A percentile compares a stretch with the other conserved stretches of the same genome.
phyloP scores from a whole-genome alignment of 2,888 invertebrate genomes.

The Tortricodes alternella region DNA sequence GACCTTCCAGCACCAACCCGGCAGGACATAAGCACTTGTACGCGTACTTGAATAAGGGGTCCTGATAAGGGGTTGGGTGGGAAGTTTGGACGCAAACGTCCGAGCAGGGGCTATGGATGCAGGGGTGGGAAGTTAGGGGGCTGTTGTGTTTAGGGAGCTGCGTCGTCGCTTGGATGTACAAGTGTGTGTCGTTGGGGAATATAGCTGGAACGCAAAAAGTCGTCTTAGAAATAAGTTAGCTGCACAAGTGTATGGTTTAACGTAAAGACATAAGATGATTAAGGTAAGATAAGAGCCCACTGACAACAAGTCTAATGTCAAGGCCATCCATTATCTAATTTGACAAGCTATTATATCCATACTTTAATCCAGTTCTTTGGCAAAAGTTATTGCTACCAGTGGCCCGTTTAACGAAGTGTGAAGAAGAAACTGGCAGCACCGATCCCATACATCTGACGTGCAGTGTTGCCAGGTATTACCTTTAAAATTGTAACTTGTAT shows the following conservation, averaged over 20 bases:
- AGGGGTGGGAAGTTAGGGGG: constrained; percentile 75
- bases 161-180: constrained; percentile 55
- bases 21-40: constrained; percentile 85
- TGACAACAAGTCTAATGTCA: too few species aligned
- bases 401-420: too few species aligned
- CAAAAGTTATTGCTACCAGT: too few species aligned
- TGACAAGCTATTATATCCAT: too few species aligned
- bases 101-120: constrained; percentile 87
- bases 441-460: too few species aligned
- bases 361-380: too few species aligned
- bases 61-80: constrained; percentile 36
- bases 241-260: background rate
- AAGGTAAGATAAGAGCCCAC: too few species aligned
- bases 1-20: constrained; percentile 79
- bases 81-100: constrained; percentile 86
- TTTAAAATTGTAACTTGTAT: too few species aligned
- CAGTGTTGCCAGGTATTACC: too few species aligned
- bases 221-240: background rate
- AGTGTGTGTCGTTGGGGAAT: constrained; percentile 69
- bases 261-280: too few species aligned
- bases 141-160: constrained; percentile 39
- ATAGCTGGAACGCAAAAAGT: constrained; percentile 62
- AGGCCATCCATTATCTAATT: too few species aligned
- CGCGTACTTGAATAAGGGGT: background rate
- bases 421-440: too few species aligned